Evolutionary conservation across 1,140 invertebrate species (phyloP), one percentile per base, ranked within the genome.

Genomic region (Musca domestica): DNA sequence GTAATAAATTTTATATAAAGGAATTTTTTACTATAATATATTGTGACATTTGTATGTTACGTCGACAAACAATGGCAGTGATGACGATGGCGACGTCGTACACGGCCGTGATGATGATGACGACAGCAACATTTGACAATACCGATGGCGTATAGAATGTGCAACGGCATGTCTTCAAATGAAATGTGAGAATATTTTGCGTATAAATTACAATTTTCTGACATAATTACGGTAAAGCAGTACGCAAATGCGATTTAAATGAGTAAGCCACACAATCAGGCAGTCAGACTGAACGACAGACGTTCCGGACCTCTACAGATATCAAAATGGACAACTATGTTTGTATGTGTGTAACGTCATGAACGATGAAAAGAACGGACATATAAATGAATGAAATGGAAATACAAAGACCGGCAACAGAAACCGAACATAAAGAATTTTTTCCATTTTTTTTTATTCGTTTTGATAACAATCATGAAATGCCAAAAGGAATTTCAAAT

Each of bases 151-250:
- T 41, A 41, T 5, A 12, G 34, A 41, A 41, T 10, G 10, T 10
- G 4, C 4, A 12, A 9, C 5, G 34, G 4, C 4, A 9, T 5
- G 5, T 41, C 34, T 41, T 17, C 41, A 48, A 64, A 64, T 64
- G 41, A 64, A 25, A 64, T 64, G 63, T 64, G 63, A 64, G 20
- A 64, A 47, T 49, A 64, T 64, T 61, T 64, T 64, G 63, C 63
- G 63, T 64, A 64, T 64, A 64, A 64, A 64, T 64, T 64, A 64
- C 63, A 64, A 64, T 64, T 48, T 64, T 48, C 63, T 64, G 63
- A 64, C 63, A 64, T 64, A 64, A 64, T 64, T 64, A 64, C 63
- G 41, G 20, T 64, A 64, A 64, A 48, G 63, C 63, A 48, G 63
- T 47, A 49, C 63, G 41, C 47, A 64, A 64, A 48, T 48, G 47